Conservation (phyloP, 2,888 invertebrate genomes). For the Cantharis flavilabris region DNA sequence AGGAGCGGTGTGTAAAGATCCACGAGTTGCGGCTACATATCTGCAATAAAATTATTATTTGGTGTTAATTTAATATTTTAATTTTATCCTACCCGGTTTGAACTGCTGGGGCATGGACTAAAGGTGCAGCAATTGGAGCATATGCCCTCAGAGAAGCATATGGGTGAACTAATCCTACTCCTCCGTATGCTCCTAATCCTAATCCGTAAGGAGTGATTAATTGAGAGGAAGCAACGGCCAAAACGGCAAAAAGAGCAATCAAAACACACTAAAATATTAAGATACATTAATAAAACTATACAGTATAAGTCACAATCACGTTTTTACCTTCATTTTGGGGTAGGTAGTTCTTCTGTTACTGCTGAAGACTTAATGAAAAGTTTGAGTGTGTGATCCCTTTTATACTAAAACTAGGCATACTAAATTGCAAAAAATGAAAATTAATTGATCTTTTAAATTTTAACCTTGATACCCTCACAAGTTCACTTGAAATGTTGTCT, state of each 20-base stretch:
- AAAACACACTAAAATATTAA: conserved; percentile 24
- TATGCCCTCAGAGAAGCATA: conserved; percentile 26
- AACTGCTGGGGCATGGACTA: conserved; percentile 43
- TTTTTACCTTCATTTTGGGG: conserved; percentile 23
- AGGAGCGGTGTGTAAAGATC: conserved; percentile 61
- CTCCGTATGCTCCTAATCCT: conserved; percentile 16
- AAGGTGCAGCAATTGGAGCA: conserved; percentile 34
- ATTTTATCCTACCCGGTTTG: conserved; percentile 43
- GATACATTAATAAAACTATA: neutral
- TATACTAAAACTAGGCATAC: conserved; percentile 11
- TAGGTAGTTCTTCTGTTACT: conserved; percentile 21
- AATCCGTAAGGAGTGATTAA: conserved; percentile 16
- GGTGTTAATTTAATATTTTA: neutral
- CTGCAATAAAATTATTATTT: conserved; percentile 34
- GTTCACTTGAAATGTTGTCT: conserved; percentile 16
- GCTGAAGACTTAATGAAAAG: conserved; percentile 16
- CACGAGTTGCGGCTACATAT: conserved; percentile 62
- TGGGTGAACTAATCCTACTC: conserved; percentile 12
- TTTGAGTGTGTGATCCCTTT: neutral
- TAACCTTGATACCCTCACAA: conserved; percentile 25
- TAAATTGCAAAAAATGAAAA: conserved; percentile 12
- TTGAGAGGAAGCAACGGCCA: conserved; percentile 45
- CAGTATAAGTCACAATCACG: neutral
- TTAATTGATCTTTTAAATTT: conserved; percentile 6
- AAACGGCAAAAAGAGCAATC: conserved; percentile 46